Percentiles rank a stretch among this genome's conserved stretches.
phyloP scores from a whole-genome alignment of 1,140 invertebrate genomes.

The Potamilus streckersoni region DNA sequence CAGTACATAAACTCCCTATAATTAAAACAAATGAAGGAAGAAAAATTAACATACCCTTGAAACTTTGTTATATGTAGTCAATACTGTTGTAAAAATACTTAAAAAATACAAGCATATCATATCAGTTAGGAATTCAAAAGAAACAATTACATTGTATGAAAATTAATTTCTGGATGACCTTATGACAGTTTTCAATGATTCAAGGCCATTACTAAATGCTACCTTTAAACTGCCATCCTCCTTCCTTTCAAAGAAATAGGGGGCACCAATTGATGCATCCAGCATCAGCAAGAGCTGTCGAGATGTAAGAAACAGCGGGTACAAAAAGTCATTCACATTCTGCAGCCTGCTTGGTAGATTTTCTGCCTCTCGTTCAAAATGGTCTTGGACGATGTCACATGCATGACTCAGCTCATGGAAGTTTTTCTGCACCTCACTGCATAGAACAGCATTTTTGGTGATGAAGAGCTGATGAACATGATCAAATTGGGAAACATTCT shows the following conservation, averaged over 20 bases:
- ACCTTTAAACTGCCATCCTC: constrained; percentile 40
- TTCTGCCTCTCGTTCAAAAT: constrained; percentile 19
- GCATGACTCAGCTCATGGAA: constrained; percentile 44
- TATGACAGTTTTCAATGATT: too few relatives aligned
- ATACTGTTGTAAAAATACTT: neutral
- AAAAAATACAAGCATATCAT: neutral
- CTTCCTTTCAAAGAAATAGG: constrained; percentile 35
- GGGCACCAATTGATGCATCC: constrained; percentile 33
- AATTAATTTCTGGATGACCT: too few relatives aligned
- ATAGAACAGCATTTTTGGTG: constrained; percentile 60
- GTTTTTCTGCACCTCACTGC: constrained; percentile 60
- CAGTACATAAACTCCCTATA: too few relatives aligned
- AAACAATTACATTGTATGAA: too few relatives aligned
- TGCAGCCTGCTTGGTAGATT: constrained; percentile 26
- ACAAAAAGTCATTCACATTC: constrained; percentile 14
- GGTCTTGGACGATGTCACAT: constrained; percentile 1
- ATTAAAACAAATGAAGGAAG: too few relatives aligned
- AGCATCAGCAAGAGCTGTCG: constrained; percentile 32
- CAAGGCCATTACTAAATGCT: neutral
- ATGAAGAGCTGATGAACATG: constrained; percentile 60
- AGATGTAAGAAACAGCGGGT: constrained; percentile 44
- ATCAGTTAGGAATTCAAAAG: neutral
- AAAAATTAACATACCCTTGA: too few relatives aligned
- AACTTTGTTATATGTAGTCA: neutral
- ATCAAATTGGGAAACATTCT: constrained; percentile 27